These are phyloP conservation scores for Lepidochitona cinerea DNA, from an alignment of 2,888 invertebrate genomes.

Conservation along the genomic window DNA sequence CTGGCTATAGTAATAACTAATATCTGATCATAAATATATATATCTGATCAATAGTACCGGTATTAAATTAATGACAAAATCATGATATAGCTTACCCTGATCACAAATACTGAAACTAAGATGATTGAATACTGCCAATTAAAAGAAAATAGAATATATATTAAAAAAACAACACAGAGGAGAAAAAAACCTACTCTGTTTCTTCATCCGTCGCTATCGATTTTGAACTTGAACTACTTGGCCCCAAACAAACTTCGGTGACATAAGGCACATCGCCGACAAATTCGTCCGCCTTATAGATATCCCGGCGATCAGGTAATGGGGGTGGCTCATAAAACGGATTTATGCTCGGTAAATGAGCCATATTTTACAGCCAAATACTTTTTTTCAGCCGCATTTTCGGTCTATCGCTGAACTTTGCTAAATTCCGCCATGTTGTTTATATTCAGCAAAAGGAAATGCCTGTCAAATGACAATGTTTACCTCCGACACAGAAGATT, in stretches of 20 bases:
- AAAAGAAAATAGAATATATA: too few relatives aligned
- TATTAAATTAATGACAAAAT: too few relatives aligned
- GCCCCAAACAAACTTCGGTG: not conserved
- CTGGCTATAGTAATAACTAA: too few relatives aligned
- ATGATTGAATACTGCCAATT: too few relatives aligned
- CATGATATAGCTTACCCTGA: too few relatives aligned
- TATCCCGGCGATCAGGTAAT: not conserved
- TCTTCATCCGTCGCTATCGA: not conserved
- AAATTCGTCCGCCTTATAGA: not conserved
- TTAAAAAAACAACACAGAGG: too few relatives aligned
- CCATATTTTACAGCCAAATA: not conserved
- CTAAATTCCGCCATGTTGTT: not conserved
- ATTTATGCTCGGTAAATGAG: conserved; percentile 2
- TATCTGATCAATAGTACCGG: too few relatives aligned
- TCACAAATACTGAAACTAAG: too few relatives aligned
- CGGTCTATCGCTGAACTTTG: not conserved
- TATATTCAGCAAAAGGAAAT: not conserved
- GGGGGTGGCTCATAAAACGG: not conserved
- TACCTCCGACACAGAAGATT: not conserved
- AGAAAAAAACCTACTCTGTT: not conserved
- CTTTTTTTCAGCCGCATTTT: conserved; percentile 7
- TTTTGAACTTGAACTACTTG: conserved; percentile 6
- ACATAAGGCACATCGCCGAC: not conserved
- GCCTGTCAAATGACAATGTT: not conserved
- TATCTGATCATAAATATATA: too few relatives aligned